A percentile compares a stretch with the other conserved stretches of the same genome.
phyloP scores from a whole-genome alignment of 2,113 vertebrate species.

The Nycticebus coucang region DNA sequence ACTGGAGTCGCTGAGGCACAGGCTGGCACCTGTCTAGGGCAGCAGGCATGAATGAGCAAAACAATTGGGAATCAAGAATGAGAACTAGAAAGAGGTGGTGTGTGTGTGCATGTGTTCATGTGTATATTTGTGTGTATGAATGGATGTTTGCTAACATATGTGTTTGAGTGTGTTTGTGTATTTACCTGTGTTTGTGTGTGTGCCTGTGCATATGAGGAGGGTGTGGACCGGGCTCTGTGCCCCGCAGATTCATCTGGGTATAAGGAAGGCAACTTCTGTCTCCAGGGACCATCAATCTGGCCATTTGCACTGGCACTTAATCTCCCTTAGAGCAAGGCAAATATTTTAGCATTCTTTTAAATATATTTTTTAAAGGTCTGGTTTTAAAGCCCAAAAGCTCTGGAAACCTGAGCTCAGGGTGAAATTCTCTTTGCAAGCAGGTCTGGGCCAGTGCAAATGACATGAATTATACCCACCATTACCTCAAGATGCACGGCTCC shows the following conservation, averaged over 20 bases:
- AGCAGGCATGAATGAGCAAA: neutral
- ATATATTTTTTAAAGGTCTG: slow-evolving; percentile 46
- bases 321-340: slow-evolving; percentile 32
- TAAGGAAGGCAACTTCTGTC: neutral
- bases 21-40: neutral
- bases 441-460: neutral
- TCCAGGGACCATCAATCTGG: neutral
- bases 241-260: neutral
- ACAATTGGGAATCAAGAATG: neutral
- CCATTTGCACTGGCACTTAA: neutral
- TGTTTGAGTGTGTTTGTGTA: rapidly evolving
- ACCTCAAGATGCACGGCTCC: slow-evolving; percentile 63
- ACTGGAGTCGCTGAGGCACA: rapidly evolving
- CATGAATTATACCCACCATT: slow-evolving; percentile 71
- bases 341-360: slow-evolving; percentile 51
- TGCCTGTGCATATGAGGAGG: rapidly evolving
- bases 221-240: rapidly evolving
- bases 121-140: no score
- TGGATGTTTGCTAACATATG: no score
- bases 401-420: slow-evolving; percentile 50
- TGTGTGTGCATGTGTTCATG: no score
- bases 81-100: neutral
- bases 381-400: neutral
- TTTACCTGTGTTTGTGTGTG: rapidly evolving
- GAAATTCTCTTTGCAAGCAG: slow-evolving; percentile 41